Base-by-base conservation (phyloP, 2,797 vertebrate species). In the Pteronotus mesoamericanus region DNA sequence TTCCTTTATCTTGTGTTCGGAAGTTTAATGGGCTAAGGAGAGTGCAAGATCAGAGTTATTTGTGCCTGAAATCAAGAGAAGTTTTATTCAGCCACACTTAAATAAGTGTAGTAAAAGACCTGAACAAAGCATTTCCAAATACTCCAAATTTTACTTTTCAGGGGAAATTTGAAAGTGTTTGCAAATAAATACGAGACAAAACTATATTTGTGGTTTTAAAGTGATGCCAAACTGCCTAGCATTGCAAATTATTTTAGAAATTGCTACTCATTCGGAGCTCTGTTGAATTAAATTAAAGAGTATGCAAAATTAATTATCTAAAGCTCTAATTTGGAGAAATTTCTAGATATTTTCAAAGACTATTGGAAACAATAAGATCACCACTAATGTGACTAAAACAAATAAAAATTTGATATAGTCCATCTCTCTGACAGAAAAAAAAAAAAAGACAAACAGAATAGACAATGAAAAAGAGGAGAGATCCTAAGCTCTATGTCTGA, bases 1-100 rank as follows among this genome's bases (percentile, higher is more conserved):
- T 97, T 93, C 71, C 92, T 97, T 22, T 94, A 79, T 84, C 96
- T 96, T 91, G 85, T 92, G 21, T 92, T 92, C 57, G 57, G 32
- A 97, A 94, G 87, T 98, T 97, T 93, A 93, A 94, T 94, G 64
- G 96, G 57, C 91, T 94, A 97, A 64, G 37, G 61, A 89, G 96
- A 93, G 39, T 94, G 92, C 95, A 97, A 94, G 84, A 69, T 75
- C 94, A 75, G 84, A 97, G 77, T 37, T 96, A 88, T 80, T 93
- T 91, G 34, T 53, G 53, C 11, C 87, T 44, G 64, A 96, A 94
- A 68, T 12, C 39, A 91, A 90, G 80, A 64, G 15, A 46, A 42
- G 12, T 85, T 59, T 91, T 96, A 85, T 32, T 21, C 34, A 94
- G 75, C 74, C 79, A 0, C 1, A 91, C 21, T 84, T 94, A 94